Evolutionary conservation across 2,797 vertebrate genomes (phyloP), one percentile per base, ranked within the genome.

Genomic region (Pempheris klunzingeri): DNA sequence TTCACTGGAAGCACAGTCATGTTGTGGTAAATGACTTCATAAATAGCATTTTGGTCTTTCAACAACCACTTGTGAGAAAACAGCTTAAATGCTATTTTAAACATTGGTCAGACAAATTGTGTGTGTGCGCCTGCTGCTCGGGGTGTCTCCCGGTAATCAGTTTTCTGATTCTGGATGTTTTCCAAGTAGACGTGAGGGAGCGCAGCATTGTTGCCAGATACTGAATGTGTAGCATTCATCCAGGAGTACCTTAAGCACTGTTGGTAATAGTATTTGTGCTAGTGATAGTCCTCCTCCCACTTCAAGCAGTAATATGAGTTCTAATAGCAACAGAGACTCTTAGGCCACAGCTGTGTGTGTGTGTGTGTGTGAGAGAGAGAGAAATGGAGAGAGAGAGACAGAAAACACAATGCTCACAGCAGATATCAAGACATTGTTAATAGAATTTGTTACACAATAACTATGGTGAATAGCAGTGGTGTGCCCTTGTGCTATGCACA

Each of bases 1-100:
- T 10, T 10, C 47, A 1, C 34, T 66, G 61, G 41, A 59, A 59
- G 26, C 44, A 62, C 34, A 61, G 50, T 63, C 43, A 52, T 53
- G 47, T 18, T 57, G 71, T 39, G 44, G 57, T 39, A 0, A 53
- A 50, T 26, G 36, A 24, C 64, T 82, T 74, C 8, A 64, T n/a
- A 5, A 36, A n/a, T 2, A 44, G 1, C 18, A 36, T 24, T 52
- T 60, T 22, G 14, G 28, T 30, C n/a, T 55, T 20, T 52, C 9
- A 8, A 4, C 24, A 39, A 7, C 12, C 5, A 32, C 32, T 69
- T 68, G 7, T 9, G 12, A 58, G 4, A 24, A 36, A 55, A 63
- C 15, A 15, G 22, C 44, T 36, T 18, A 13, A 32, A 30, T 20
- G 24, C 41, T 50, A 15, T 57, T 52, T 30, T 49, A 7, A 12